These are phyloP conservation scores for Protophormia terraenovae DNA, from an alignment of 2,888 invertebrate species.

Conservation along the genomic window DNA sequence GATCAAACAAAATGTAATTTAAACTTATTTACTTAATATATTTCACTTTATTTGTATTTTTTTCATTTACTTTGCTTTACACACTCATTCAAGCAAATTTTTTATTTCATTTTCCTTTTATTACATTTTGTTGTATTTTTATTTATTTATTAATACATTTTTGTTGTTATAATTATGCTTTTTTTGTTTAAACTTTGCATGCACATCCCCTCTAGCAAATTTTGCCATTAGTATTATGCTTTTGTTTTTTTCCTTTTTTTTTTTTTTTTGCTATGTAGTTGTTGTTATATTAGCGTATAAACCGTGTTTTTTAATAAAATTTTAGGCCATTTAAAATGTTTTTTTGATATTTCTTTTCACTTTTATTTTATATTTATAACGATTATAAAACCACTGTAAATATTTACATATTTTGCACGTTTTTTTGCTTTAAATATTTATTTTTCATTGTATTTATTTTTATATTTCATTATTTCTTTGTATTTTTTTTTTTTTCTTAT, in stretches of 20 bases:
- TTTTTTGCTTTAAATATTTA: neutral
- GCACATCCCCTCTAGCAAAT: slow-evolving; percentile 35
- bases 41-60: neutral
- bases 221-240: slow-evolving; percentile 1
- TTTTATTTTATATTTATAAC: neutral
- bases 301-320: slow-evolving; percentile 10
- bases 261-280: too few relatives aligned
- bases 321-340: neutral
- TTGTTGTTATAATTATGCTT: slow-evolving; percentile 30
- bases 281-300: neutral
- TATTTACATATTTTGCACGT: neutral
- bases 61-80: slow-evolving; percentile 12
- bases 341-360: neutral
- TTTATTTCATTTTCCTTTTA: neutral
- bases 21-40: slow-evolving; percentile 34
- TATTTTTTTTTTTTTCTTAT: slow-evolving; percentile 1
- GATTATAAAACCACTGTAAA: slow-evolving; percentile 2
- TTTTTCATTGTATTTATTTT: neutral
- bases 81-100: neutral
- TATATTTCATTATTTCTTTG: slow-evolving; percentile 18
- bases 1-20: slow-evolving; percentile 15
- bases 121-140: slow-evolving; percentile 16
- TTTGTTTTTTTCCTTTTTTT: neutral
- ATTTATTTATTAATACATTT: neutral
- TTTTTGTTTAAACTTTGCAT: slow-evolving; percentile 52